Conservation (phyloP, 2,888 invertebrate species). For the Stenchaetothrips biformis region DNA sequence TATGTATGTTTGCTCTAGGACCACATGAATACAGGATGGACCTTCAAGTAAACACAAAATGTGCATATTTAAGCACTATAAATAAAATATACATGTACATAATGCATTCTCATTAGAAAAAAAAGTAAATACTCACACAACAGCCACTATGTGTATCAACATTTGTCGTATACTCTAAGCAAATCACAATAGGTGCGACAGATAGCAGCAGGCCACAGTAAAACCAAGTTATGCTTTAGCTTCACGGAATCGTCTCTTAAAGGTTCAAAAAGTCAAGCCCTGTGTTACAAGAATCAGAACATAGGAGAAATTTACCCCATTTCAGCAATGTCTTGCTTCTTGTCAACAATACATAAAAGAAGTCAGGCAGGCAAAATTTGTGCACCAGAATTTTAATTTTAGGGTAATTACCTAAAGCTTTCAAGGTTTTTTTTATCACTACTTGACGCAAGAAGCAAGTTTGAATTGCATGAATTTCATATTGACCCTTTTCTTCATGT, state of each 20-base stretch:
- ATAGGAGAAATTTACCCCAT: too few species aligned
- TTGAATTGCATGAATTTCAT: neutral
- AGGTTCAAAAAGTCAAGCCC: too few species aligned
- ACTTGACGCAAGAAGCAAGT: neutral
- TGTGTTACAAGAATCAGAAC: too few species aligned
- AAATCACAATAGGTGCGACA: conserved; percentile 18
- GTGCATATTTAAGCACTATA: neutral
- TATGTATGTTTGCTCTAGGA: neutral
- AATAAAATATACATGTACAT: neutral
- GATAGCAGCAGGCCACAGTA: neutral
- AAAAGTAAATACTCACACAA: conserved; percentile 7
- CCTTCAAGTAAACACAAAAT: neutral
- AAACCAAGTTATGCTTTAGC: too few species aligned
- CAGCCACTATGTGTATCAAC: neutral
- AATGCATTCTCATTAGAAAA: neutral
- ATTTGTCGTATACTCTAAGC: conserved; percentile 14
- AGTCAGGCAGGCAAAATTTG: too few species aligned
- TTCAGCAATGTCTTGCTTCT: too few species aligned
- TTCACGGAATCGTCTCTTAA: too few species aligned
- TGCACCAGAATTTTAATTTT: too few species aligned
- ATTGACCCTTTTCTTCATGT: neutral
- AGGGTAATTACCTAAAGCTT: too few species aligned
- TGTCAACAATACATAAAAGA: too few species aligned
- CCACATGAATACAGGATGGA: neutral
- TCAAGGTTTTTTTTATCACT: neutral